phyloP scores from a whole-genome alignment of 1,140 invertebrate genomes.

The Drosophila nigromelanica region DNA sequence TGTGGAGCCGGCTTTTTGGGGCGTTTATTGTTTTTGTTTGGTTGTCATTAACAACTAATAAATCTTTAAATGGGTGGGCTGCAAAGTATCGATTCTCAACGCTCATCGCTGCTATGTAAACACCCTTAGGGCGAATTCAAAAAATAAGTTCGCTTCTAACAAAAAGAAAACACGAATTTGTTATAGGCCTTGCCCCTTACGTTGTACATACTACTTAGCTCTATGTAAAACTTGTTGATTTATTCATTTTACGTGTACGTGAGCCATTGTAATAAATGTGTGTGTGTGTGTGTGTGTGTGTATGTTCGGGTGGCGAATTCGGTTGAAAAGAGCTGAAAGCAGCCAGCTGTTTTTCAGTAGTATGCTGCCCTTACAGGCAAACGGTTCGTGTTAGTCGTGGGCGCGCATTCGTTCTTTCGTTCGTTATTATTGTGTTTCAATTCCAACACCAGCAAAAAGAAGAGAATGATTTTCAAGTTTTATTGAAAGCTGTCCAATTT shows the following conservation, averaged over 20 bases:
- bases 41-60: conserved; percentile 12
- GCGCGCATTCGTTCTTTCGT: conserved; percentile 11
- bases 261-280: not conserved
- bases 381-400: conserved; percentile 47
- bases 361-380: conserved; percentile 54
- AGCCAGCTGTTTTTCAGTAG: conserved; percentile 60
- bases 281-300: not conserved
- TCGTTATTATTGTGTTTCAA: conserved; percentile 20
- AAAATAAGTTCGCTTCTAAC: not conserved
- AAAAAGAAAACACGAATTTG: too few relatives aligned
- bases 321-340: conserved; percentile 44
- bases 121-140: not conserved
- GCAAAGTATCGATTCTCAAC: not conserved
- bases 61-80: too few relatives aligned
- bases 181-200: too few relatives aligned
- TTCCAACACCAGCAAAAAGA: conserved; percentile 14
- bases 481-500: conserved; percentile 19
- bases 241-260: not conserved
- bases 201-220: too few relatives aligned
- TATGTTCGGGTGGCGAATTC: conserved; percentile 33
- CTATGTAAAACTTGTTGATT: conserved; percentile 32
- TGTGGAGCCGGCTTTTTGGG: not conserved
- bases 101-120: not conserved
- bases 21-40: not conserved
- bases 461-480: conserved; percentile 33